Base-by-base conservation (phyloP, 2,797 vertebrate genomes). In the Pelodytes ibericus region DNA sequence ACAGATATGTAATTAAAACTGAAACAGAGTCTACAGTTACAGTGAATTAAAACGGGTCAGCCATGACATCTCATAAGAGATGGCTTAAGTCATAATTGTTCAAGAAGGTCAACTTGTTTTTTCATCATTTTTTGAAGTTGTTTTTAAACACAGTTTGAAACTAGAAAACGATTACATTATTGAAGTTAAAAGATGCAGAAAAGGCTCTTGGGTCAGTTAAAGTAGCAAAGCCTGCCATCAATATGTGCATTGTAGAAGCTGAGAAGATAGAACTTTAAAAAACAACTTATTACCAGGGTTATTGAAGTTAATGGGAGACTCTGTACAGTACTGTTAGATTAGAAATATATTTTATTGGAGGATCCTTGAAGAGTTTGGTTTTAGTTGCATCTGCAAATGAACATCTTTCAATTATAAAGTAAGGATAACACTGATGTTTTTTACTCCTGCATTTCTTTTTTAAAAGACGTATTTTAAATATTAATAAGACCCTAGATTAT, bases 71-170 rank as follows among this genome's bases (percentile, higher is more conserved):
- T 76, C 66, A 82, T 66, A 81, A 83, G 77, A 82, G 78, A 66
- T 77, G 75, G 66, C 71, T 74, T 83, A 75, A 87, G 67, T 26
- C 20, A 5, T 77, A 82, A 74, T 75, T 83, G 75, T 81, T 83
- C 64, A 80, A 75, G 71, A 74, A 57, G 81, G 80, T 80, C 75
- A 80, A 81, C 77, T 80, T 66, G 80, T 74, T 82, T 85, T 81
- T 79, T 63, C 71, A 63, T 47, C 31, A 5, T 86, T 77, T 75
- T 87, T 84, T 82, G 80, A 74, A 71, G 16, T 2, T 41, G 69
- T 77, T 81, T 69, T 82, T 68, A 1, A 73, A 79, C 76, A 25
- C 80, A 58, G 79, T 63, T 25, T 83, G 41, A 70, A 73, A 16
- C 4, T 16, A 36, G 75, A 80, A 81, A 16, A 80, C 9, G 59